Evolutionary conservation across 1,140 invertebrate species (phyloP), one percentile per base, ranked within the genome.

Genomic region (Plodia interpunctella): DNA sequence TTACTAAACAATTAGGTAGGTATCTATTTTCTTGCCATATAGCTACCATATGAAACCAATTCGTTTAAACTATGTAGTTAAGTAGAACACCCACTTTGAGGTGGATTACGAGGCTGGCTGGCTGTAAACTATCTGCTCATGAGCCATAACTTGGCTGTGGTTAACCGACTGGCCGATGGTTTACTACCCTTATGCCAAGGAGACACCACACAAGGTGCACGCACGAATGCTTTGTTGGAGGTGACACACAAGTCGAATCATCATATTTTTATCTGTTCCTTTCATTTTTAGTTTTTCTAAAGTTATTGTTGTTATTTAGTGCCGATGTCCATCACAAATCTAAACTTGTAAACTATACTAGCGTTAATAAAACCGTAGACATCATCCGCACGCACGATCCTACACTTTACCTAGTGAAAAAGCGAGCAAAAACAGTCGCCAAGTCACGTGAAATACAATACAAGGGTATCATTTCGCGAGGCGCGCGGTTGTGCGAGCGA

Each of bases 401-500:
- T 28, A 69, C 49, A 67, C 51, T 61, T 63, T 60, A 64, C 49
- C 18, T 21, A 66, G 61, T 60, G 65, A 72, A 72, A 68, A 63
- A 60, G 55, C 63, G 65, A 72, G 68, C 69, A 72, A 62, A 68
- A 58, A 15, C 32, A 8, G 20, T 15, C 18, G 52, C 59, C 59
- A 51, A 55, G 62, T 58, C 60, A 52, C 52, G 18, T 64, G 68
- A 61, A 66, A 70, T 57, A 70, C 63, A 65, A 69, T 69, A 62
- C 60, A 18, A 49, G 28, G 54, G 28, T 63, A 54, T 63, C n/a
- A 56, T 61, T 21, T 50, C 51, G 58, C n/a, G 13, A 54, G 50
- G 52, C 60, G 52, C 21, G 51, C 57, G 50, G 59, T 25, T 17
- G 62, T 60, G 66, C 52, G 68, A 74, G 65, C 65, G 68, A 70